These are phyloP conservation scores for Euphonia xanthogaster DNA, from an alignment of 2,797 vertebrate species.

Conservation along the genomic window DNA sequence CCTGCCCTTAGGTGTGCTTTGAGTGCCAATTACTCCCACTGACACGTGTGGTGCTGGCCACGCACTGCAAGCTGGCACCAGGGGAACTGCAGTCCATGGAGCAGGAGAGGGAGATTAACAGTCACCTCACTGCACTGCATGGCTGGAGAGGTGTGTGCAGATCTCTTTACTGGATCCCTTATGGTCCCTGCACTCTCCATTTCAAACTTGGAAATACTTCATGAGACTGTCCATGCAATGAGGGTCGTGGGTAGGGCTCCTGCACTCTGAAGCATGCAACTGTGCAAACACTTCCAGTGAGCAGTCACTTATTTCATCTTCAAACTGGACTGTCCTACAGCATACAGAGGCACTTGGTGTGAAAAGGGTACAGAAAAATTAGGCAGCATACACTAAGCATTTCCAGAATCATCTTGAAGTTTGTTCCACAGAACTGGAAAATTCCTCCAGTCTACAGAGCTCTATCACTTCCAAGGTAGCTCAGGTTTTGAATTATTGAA, in stretches of 20 bases:
- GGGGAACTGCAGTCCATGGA: neutral
- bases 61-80: neutral
- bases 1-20: neutral
- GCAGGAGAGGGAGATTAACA: neutral
- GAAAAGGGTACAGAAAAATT: neutral
- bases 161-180: neutral
- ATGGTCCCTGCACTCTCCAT: neutral
- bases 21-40: neutral
- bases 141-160: neutral
- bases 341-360: neutral
- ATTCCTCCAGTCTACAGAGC: neutral
- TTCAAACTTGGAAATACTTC: neutral
- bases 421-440: neutral
- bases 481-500: neutral
- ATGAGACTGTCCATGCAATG: neutral
- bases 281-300: neutral
- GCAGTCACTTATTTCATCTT: neutral
- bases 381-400: neutral
- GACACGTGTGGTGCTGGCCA: neutral
- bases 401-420: neutral
- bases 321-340: neutral
- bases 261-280: fast-evolving
- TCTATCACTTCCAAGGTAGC: neutral
- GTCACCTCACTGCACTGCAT: neutral
- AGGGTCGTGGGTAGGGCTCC: neutral